A percentile compares a stretch with the other conserved stretches of the same genome.
Evolutionary conservation across 92 coral and sea anemone species (phyloP).

Genomic region (Parazoanthus atlanticus): DNA sequence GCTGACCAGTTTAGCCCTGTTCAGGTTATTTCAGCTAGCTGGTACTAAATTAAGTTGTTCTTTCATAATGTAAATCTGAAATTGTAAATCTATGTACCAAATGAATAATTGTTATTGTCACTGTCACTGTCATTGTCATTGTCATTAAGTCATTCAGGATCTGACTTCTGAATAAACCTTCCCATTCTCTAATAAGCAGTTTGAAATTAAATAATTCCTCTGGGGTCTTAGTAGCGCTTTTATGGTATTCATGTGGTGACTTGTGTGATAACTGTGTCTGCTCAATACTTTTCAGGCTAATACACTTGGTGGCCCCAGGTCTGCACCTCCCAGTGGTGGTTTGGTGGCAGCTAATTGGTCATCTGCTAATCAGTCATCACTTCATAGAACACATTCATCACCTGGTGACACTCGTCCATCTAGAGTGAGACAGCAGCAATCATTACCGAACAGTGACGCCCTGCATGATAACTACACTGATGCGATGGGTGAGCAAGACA

Average conservation of each 20-base stretch:
- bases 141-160: too few relatives aligned
- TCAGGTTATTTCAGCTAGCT: too few relatives aligned
- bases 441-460: constrained; percentile 19
- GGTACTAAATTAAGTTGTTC: too few relatives aligned
- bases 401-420: constrained; percentile 34
- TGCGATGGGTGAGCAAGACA: constrained; percentile 16
- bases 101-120: too few relatives aligned
- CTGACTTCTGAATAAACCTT: too few relatives aligned
- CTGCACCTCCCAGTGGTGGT: constrained; percentile 23
- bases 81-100: too few relatives aligned
- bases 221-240: too few relatives aligned
- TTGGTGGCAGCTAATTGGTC: constrained; percentile 43
- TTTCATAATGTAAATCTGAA: too few relatives aligned
- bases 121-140: too few relatives aligned
- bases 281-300: constrained; percentile 6
- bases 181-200: too few relatives aligned
- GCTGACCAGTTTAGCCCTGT: too few relatives aligned
- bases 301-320: constrained; percentile 23
- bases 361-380: constrained; percentile 33
- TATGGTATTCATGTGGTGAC: not conserved
- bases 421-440: constrained; percentile 27
- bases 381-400: constrained; percentile 36
- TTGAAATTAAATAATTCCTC: too few relatives aligned
- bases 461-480: not conserved
- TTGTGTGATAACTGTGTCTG: not conserved